Evolutionary conservation across 2,797 vertebrate species (phyloP).

Genomic region (Rhadinocentrus ornatus): DNA sequence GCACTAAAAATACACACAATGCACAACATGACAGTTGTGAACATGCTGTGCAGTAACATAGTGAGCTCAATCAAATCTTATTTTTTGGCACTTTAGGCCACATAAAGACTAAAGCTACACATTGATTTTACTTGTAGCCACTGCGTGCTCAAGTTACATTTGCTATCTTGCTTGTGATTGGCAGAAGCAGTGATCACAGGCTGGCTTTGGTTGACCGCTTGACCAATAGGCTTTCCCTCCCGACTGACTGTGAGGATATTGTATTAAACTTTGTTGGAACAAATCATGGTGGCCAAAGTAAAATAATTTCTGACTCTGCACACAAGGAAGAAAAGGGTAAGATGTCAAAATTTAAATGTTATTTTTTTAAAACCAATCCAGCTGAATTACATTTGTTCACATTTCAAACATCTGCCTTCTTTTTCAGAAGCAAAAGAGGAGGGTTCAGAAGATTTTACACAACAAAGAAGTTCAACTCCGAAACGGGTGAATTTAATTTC

Average conservation of each 20-base stretch:
- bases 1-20: not conserved
- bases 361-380: slow-evolving; percentile 1
- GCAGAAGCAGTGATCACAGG: slow-evolving; percentile 73
- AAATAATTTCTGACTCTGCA: slow-evolving; percentile 54
- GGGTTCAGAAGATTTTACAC: slow-evolving; percentile 33
- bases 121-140: not conserved
- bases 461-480: slow-evolving; percentile 61
- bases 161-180: slow-evolving; percentile 36
- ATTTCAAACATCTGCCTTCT: slow-evolving; percentile 10
- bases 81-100: not conserved
- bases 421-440: slow-evolving; percentile 40
- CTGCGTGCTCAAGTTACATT: not conserved
- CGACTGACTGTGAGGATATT: slow-evolving; percentile 80
- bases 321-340: slow-evolving; percentile 70
- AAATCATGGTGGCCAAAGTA: slow-evolving; percentile 61
- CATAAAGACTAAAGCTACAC: not conserved
- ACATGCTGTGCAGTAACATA: no score
- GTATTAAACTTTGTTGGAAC: slow-evolving; percentile 79
- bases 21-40: not conserved
- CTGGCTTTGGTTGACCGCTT: slow-evolving; percentile 70
- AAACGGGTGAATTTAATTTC: slow-evolving; percentile 60
- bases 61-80: no score
- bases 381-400: not conserved
- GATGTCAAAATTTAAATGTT: not conserved
- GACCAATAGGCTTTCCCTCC: slow-evolving; percentile 70